Conservation (phyloP, 1,140 invertebrate species). For the Brachionus rotundiformis region DNA sequence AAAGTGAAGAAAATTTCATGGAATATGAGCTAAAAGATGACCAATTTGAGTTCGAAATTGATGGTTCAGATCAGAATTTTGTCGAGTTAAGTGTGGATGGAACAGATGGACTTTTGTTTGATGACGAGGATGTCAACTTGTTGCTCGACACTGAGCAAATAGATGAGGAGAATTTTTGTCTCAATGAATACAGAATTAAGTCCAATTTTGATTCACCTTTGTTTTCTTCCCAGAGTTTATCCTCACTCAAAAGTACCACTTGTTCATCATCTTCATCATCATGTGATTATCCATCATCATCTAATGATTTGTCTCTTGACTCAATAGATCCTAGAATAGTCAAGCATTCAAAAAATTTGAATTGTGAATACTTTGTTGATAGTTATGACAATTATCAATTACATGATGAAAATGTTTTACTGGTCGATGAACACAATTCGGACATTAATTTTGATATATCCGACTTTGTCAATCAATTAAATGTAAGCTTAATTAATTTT, state of each 20-base stretch:
- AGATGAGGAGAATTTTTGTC: neutral
- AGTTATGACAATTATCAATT: slow-evolving; percentile 24
- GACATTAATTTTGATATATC: slow-evolving; percentile 16
- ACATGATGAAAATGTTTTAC: neutral
- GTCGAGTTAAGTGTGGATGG: slow-evolving; percentile 47
- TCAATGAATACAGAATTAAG: slow-evolving; percentile 28
- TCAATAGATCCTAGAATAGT: neutral
- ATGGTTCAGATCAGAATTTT: slow-evolving; percentile 16
- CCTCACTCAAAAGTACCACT: neutral
- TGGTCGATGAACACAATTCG: neutral
- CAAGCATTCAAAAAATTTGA: neutral
- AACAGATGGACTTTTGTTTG: slow-evolving; percentile 17
- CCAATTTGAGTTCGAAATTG: slow-evolving; percentile 47
- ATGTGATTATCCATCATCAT: neutral
- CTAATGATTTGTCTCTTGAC: slow-evolving; percentile 21
- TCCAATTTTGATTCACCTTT: neutral
- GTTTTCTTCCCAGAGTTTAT: slow-evolving; percentile 36
- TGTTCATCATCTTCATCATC: slow-evolving; percentile 4
- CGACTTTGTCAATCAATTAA: slow-evolving; percentile 39
- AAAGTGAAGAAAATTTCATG: slow-evolving; percentile 3
- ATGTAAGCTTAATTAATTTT: neutral
- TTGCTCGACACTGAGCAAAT: neutral
- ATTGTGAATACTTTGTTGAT: neutral
- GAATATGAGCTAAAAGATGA: slow-evolving; percentile 31
- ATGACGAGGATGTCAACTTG: slow-evolving; percentile 47